Base-by-base conservation (phyloP, 2,888 invertebrate species). In the Clistopyga incitator region DNA sequence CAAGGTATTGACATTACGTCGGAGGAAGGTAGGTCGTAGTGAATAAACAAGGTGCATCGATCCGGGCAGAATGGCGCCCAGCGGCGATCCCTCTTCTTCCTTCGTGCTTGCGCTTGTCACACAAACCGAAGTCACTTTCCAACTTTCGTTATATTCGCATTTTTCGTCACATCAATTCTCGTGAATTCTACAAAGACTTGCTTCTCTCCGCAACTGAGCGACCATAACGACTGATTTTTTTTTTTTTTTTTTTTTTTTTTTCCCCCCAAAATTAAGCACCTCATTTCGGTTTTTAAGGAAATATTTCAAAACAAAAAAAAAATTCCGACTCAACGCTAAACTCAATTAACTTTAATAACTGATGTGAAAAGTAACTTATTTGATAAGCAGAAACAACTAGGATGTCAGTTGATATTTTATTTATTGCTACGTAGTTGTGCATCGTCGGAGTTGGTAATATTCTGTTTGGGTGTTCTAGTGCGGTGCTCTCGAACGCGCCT, bases 21-120 rank as follows among this genome's bases (percentile, higher is more conserved):
- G 84, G 72, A 77, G 47, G 59, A 81, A 79, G 29, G 29, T 29
- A 84, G 85, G 84, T 82, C 81, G 81, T 71, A 74, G 78, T 78
- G 78, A 85, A 85, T 81, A 84, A 78, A 84, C 83, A 71, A 82
- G 82, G 81, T 78, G 75, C 87, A 88, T 89, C 88, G 88, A 89
- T 89, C 86, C 85, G 85, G 87, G 67, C 88, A 80, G 78, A 78
- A 77, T 84, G 89, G 85, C 89, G 88, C 87, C 87, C 82, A 86
- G 80, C 82, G 79, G 78, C 81, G 85, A 79, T 75, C 74, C 38
- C 78, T 50, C 68, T 59, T 34, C 68, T 59, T 77, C 20, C 77
- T 29, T 56, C 65, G 13, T 20, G 42, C 25, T 42, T 25, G 23
- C 15, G 34, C 20, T 13, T 64, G 75, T 52, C 42, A 23, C 67